Evolutionary conservation across 2,797 vertebrate species (phyloP), one percentile per base, ranked within the genome.

Genomic region (Pelodytes ibericus): DNA sequence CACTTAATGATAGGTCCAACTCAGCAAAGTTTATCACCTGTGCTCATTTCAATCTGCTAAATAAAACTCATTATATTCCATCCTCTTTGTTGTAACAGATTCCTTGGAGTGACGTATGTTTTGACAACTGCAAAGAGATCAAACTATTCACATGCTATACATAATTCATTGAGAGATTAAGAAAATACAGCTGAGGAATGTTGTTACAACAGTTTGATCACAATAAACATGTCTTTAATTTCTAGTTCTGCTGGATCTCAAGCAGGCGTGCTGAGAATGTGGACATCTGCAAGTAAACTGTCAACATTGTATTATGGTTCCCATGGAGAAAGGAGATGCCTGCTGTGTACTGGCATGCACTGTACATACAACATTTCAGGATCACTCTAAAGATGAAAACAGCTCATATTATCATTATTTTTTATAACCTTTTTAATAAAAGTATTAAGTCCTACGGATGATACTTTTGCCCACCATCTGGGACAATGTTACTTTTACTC

Each of bases 151-250:
- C 20, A 41, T 71, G 11, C 44, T 13, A 36, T 77, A 10, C 18
- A 72, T 67, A 31, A 78, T 67, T 61, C 39, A 53, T 39, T 20
- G 11, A 33, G n/a, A 36, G 70, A 61, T 72, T 72, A 78, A 67
- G 29, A 78, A 78, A 78, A 78, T 67, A 67, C 75, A 78, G 75
- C 63, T 72, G 56, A 72, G 31, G 62, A 57, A 51, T 61, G 61
- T 78, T 78, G 66, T 61, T 53, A 39, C 62, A 78, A 39, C 56
- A 61, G 29, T 72, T 16, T 26, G 41, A 67, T 66, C 69, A 72
- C 61, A 64, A 58, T 67, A 66, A 78, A 60, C 22, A 72, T 72
- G 65, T n/a, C 8, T 53, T 47, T 18, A 29, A 15, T 72, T 78
- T 56, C 41, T 41, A 72, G 4, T 71, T 33, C 33, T 18, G 2